Conservation (phyloP, 1,140 invertebrate species). For the Charaxes varanes region DNA sequence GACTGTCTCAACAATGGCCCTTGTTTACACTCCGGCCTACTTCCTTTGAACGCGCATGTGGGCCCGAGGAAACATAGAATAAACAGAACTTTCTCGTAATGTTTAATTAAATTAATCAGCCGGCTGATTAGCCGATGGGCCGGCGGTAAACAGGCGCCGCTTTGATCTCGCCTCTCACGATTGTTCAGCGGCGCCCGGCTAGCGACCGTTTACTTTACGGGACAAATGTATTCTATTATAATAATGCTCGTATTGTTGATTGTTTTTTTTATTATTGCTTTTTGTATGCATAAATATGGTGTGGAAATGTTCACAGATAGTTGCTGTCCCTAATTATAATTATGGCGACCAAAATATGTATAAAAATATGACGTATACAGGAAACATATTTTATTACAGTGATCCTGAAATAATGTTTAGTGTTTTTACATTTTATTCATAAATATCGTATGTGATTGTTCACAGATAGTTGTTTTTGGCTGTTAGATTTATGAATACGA, state of each 20-base stretch:
- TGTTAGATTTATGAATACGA: too few species aligned
- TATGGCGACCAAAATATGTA: too few species aligned
- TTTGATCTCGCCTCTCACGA: constrained; percentile 62
- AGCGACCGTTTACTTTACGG: constrained; percentile 24
- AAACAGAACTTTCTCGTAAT: constrained; percentile 72
- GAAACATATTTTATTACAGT: too few species aligned
- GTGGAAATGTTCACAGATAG: too few species aligned
- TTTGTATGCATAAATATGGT: too few species aligned
- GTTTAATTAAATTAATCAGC: constrained; percentile 73
- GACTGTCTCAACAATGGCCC: constrained; percentile 47
- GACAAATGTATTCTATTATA: constrained; percentile 24
- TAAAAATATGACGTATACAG: too few species aligned
- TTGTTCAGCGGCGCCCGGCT: constrained; percentile 37
- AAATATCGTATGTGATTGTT: too few species aligned
- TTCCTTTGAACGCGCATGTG: constrained; percentile 71
- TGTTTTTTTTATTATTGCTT: not conserved
- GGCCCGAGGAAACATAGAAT: constrained; percentile 68
- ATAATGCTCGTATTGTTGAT: constrained; percentile 10
- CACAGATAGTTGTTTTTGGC: too few species aligned
- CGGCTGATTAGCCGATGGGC: constrained; percentile 68
- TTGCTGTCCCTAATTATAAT: too few species aligned
- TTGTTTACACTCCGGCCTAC: constrained; percentile 62
- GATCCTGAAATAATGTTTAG: too few species aligned
- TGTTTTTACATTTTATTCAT: too few species aligned
- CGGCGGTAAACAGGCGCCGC: constrained; percentile 57